A percentile compares a stretch with the other conserved stretches of the same genome.
Evolutionary conservation across 2,888 invertebrate species (phyloP).

Genomic region (Craniophora ligustri): DNA sequence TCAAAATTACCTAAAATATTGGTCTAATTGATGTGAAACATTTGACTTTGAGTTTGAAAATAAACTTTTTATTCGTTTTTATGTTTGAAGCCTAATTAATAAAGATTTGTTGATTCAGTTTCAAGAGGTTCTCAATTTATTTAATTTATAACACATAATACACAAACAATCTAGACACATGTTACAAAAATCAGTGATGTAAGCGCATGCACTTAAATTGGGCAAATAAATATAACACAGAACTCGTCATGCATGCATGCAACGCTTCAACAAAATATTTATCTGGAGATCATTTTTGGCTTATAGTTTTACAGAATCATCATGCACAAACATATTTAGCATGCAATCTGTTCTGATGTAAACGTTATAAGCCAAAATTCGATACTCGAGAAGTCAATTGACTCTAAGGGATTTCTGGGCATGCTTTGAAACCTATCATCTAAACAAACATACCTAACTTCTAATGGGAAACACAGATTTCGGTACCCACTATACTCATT

Average conservation of each 20-base stretch:
- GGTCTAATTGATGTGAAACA: too few species aligned
- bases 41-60: too few species aligned
- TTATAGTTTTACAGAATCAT: slow-evolving; percentile 32
- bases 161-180: slow-evolving; percentile 36
- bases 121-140: too few species aligned
- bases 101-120: neutral
- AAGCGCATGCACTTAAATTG: slow-evolving; percentile 49
- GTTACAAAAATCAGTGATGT: slow-evolving; percentile 39
- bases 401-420: slow-evolving; percentile 62
- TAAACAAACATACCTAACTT: slow-evolving; percentile 71
- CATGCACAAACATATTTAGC: slow-evolving; percentile 14
- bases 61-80: too few species aligned
- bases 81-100: too few species aligned
- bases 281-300: slow-evolving; percentile 17
- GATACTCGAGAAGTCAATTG: slow-evolving; percentile 35
- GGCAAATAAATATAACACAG: slow-evolving; percentile 39
- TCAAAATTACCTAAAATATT: too few species aligned
- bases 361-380: slow-evolving; percentile 34
- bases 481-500: slow-evolving; percentile 84
- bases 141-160: slow-evolving; percentile 24
- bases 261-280: slow-evolving; percentile 7
- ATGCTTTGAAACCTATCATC: slow-evolving; percentile 68
- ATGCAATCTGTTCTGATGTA: slow-evolving; percentile 27
- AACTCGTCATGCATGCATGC: slow-evolving; percentile 52
- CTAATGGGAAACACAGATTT: slow-evolving; percentile 70